Base-by-base conservation (phyloP, 2,888 invertebrate genomes). In the Pollenia amentaria region DNA sequence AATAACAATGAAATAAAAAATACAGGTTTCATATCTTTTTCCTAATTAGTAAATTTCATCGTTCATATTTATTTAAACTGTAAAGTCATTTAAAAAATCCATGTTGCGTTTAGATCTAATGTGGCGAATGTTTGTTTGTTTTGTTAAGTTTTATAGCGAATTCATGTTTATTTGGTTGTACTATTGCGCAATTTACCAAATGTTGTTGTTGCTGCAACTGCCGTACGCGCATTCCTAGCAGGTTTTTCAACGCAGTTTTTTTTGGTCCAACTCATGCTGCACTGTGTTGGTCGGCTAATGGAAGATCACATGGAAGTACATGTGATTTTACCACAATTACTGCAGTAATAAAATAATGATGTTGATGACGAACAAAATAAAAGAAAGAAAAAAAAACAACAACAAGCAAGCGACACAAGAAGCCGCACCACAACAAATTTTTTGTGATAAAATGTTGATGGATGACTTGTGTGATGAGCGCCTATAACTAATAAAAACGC, bases 161-260 rank as follows among this genome's bases (percentile, higher is more conserved):
- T 69, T 38, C 44, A 38, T 77, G 42, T 72, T 40, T 82, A 29
- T 60, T 60, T 69, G 12, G 29, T 69, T 69, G 48, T 29, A 51
- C 42, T 69, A 77, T 80, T 80, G 57, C 76, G 82, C 48, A 82
- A 76, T 75, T 42, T 55, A 53, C 57, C 46, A 57, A 11, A 42
- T 65, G 53, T 55, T 48, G 29, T 55, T 46, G 76, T 18, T 38
- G 21, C 16, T 46, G 18, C 18, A 75, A 53, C 65, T 53, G 48
- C 46, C 14, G 44, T 44, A 64, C 57, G 70, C 18, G 48, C 57
- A 62, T 70, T 73, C 44, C 12, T 48, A 70, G 21, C 75, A 76
- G 70, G 70, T 85, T 85, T 76, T 76, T 44, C 64, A 85, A 76
- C 65, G 64, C 64, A 73, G 48, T 42, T 75, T 51, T 79, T 65